Percentiles rank a stretch among this genome's conserved stretches.
phyloP scores from a whole-genome alignment of 2,113 vertebrate genomes.

The Calyptomena viridis region DNA sequence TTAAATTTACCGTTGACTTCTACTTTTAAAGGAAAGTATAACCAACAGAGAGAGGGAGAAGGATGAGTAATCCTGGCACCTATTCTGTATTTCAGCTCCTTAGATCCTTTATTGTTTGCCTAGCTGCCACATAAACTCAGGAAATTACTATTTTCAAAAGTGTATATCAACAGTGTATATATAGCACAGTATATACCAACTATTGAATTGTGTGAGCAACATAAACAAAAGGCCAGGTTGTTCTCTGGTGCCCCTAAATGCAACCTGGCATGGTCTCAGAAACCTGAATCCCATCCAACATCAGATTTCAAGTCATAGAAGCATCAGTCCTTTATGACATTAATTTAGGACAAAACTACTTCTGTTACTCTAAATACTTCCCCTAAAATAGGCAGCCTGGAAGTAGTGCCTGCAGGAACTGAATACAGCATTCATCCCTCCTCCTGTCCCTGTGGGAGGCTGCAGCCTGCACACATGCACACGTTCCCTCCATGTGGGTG shows the following conservation, averaged over 20 bases:
- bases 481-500: not conserved
- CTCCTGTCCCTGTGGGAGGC: not conserved
- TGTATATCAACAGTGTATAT: not conserved
- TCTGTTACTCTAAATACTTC: not conserved
- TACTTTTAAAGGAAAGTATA: not conserved
- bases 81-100: constrained; percentile 8
- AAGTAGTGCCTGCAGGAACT: not conserved
- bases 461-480: not conserved
- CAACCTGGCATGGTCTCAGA: not conserved
- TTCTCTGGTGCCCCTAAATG: not conserved
- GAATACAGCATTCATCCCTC: not conserved
- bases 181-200: not conserved
- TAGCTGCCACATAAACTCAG: constrained; percentile 4
- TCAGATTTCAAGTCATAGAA: not conserved
- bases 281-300: not conserved
- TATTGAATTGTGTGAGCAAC: not conserved
- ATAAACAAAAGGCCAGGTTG: not conserved
- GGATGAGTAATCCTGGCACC: constrained; percentile 36
- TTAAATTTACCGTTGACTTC: not conserved
- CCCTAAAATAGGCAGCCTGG: not conserved
- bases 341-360: not conserved
- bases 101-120: constrained; percentile 1
- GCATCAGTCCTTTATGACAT: not conserved
- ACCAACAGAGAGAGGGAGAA: not conserved
- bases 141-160: constrained; percentile 34